Evolutionary conservation across 2,888 invertebrate species (phyloP).

Genomic region (Nowickia ferox): DNA sequence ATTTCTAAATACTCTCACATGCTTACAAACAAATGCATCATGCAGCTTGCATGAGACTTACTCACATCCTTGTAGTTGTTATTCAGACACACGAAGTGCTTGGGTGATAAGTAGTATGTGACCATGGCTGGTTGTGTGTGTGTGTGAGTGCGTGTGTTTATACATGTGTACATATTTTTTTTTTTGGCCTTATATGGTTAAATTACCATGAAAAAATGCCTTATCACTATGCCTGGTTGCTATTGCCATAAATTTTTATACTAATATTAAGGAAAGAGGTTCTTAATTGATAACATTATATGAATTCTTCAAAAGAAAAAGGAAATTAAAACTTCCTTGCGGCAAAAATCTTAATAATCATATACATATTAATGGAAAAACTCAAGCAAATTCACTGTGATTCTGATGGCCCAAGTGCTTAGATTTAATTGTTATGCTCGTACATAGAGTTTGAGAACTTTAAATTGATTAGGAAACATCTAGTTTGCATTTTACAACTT

Average conservation of each 20-base stretch:
- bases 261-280: constrained; percentile 3
- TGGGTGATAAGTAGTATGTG: constrained; percentile 54
- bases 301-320: background rate
- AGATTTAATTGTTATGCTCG: too few species aligned
- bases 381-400: too few species aligned
- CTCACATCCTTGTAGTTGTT: constrained; percentile 30
- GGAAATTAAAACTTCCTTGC: background rate
- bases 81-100: constrained; percentile 53
- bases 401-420: too few species aligned
- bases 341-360: too few species aligned
- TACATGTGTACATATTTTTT: background rate
- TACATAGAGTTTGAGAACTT: too few species aligned
- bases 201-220: constrained; percentile 66
- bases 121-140: constrained; percentile 3
- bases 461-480: too few species aligned
- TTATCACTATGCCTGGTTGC: constrained; percentile 68
- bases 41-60: background rate
- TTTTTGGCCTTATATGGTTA: constrained; percentile 49
- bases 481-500: too few species aligned
- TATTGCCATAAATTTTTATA: background rate
- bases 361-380: too few species aligned
- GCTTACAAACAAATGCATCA: background rate
- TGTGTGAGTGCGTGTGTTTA: background rate
- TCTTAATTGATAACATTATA: constrained; percentile 6
- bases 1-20: constrained; percentile 36